Evolutionary conservation across 2,888 invertebrate species (phyloP), one percentile per base, ranked within the genome.

Genomic region (Octonoba sinensis): DNA sequence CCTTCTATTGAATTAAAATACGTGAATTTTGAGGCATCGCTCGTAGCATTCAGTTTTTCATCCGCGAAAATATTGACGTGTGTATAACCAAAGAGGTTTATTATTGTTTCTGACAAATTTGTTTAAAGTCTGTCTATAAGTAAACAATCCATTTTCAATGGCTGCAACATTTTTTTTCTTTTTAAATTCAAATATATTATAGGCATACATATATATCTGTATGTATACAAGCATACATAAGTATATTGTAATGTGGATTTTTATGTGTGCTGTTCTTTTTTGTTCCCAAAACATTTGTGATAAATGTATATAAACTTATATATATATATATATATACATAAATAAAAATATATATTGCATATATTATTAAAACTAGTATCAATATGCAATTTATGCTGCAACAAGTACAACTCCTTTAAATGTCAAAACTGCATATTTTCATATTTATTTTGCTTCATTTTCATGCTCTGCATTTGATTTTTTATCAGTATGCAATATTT

Each of bases 241-340:
- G 65, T 65, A 79, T 72, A 60, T 60, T 81, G 62, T 62, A 51
- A 62, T 73, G 79, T 81, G 79, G 62, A 70, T 70, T 73, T 81
- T 73, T 67, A 12, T 24, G 67, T 72, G 79, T 81, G 46, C 49
- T 67, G 65, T 81, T 73, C 64, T 51, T 46, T 64, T 65, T 49
- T 47, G 46, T 67, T 81, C 62, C 6, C 54, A 69, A 24, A 36
- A 73, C 49, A 69, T 81, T 73, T 73, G 79, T 73, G 67, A 81
- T 73, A 74, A 59, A 54, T 79, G 72, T 72, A 79, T 67, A 79
- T 72, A 79, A 54, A n/a, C n/a, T n/a, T n/a, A n/a, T n/a, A 47
- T 69, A 70, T 70, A 73, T 60, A 59, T 36, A 71, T 64, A 59
- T 49, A 78, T 64, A 78, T 24, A 59, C 20, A 70, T 54, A 59